These are phyloP conservation scores for Idaea dimidiata DNA, from an alignment of 2,888 invertebrate species.

Conservation along the genomic window DNA sequence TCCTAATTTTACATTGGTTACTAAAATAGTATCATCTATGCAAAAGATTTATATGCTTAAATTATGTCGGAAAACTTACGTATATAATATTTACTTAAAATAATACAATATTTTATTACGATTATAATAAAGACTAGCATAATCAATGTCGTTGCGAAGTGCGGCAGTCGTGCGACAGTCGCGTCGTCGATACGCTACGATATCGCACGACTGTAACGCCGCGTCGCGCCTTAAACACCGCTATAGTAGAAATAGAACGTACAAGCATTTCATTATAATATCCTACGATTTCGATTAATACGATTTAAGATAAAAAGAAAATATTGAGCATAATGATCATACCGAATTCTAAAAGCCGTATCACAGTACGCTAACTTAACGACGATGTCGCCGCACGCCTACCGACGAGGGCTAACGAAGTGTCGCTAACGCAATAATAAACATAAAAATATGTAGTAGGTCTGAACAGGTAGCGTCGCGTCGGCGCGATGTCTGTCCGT, in stretches of 20 bases:
- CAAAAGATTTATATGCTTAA: slow-evolving; percentile 46
- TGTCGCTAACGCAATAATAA: not conserved
- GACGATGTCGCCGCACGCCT: slow-evolving; percentile 24
- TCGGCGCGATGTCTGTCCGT: no score
- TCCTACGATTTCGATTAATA: slow-evolving; percentile 47
- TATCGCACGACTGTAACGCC: not conserved
- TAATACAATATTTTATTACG: slow-evolving; percentile 52
- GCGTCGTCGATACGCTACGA: not conserved
- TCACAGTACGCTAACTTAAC: slow-evolving; percentile 76
- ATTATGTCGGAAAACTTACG: slow-evolving; percentile 58
- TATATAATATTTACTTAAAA: slow-evolving; percentile 53
- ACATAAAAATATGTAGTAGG: no score
- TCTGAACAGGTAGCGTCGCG: no score
- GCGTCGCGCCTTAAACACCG: slow-evolving; percentile 5
- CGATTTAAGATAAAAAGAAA: slow-evolving; percentile 49
- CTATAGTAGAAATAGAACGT: slow-evolving; percentile 33
- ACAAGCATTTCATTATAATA: slow-evolving; percentile 39
- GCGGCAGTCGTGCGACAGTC: not conserved
- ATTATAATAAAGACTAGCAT: slow-evolving; percentile 78
- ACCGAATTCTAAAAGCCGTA: slow-evolving; percentile 64
- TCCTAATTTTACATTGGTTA: slow-evolving; percentile 51
- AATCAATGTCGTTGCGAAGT: slow-evolving; percentile 58
- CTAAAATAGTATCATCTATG: slow-evolving; percentile 48
- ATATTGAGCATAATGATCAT: slow-evolving; percentile 69
- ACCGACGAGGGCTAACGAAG: not conserved